Conservation (phyloP, 1,140 invertebrate species). For the Halyomorpha halys region DNA sequence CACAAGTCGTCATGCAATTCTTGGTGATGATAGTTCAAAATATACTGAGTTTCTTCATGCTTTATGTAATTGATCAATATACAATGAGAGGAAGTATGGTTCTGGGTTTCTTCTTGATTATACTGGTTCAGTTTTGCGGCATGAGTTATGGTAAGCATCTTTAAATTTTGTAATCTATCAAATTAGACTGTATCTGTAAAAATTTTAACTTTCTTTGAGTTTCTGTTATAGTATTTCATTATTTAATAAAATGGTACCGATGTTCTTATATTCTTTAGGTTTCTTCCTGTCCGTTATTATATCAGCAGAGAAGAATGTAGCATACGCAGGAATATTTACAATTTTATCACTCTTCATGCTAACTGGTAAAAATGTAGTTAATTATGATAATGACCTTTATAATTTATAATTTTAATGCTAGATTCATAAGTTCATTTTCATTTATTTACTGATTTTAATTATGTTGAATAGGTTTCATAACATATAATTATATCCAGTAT, state of each 20-base stretch:
- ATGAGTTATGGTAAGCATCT: slow-evolving; percentile 21
- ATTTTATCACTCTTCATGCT: slow-evolving; percentile 25
- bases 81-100: slow-evolving; percentile 18
- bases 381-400: not conserved
- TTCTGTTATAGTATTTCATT: not conserved
- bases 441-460: too few species aligned
- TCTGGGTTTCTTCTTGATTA: slow-evolving; percentile 16
- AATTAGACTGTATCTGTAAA: too few species aligned
- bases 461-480: too few species aligned
- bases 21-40: slow-evolving; percentile 24
- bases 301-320: slow-evolving; percentile 20
- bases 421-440: not conserved
- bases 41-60: slow-evolving; percentile 21
- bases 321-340: slow-evolving; percentile 24
- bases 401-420: not conserved
- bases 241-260: too few species aligned
- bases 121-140: slow-evolving; percentile 20
- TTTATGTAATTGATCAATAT: slow-evolving; percentile 15
- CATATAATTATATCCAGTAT: too few species aligned
- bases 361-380: slow-evolving; percentile 17
- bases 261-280: slow-evolving; percentile 2
- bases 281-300: slow-evolving; percentile 22
- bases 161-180: not conserved
- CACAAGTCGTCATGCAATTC: slow-evolving; percentile 23
- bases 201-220: too few species aligned